phyloP scores from a whole-genome alignment of 2,113 vertebrate genomes.

The Petrocephalus microphthalmus region DNA sequence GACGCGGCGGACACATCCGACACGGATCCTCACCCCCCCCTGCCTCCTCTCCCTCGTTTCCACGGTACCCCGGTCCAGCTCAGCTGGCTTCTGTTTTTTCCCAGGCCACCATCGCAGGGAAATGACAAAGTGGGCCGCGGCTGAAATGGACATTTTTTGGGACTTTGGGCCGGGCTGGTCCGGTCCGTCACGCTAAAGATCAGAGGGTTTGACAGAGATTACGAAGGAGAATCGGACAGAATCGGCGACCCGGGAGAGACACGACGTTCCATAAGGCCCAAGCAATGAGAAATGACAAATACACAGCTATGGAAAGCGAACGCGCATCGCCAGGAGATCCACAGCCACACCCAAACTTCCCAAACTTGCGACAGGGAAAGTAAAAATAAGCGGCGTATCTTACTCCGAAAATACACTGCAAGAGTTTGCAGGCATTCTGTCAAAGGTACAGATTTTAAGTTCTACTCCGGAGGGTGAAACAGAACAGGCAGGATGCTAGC shows the following conservation, averaged over 20 bases:
- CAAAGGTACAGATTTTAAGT: neutral
- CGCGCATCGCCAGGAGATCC: neutral
- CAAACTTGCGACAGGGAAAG: too few species aligned
- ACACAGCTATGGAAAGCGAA: neutral
- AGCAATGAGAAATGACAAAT: neutral
- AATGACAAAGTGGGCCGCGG: neutral
- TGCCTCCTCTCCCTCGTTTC: conserved; percentile 39
- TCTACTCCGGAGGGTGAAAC: neutral
- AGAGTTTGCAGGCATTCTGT: neutral
- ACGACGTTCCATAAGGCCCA: neutral
- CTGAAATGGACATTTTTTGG: neutral
- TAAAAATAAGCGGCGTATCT: neutral
- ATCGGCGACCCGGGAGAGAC: neutral
- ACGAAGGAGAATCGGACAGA: neutral
- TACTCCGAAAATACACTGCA: neutral
- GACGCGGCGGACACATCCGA: conserved; percentile 9
- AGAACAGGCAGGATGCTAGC: neutral
- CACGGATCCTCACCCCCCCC: conserved; percentile 7
- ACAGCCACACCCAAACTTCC: neutral
- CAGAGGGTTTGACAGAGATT: neutral
- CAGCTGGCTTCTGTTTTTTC: conserved; percentile 32
- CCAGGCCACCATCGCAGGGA: conserved; percentile 24
- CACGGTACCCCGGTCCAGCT: conserved; percentile 54
- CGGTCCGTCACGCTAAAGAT: too few species aligned
- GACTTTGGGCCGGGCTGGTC: neutral